Conservation (phyloP, 1,140 invertebrate species). For the Parapsyche elsis region DNA sequence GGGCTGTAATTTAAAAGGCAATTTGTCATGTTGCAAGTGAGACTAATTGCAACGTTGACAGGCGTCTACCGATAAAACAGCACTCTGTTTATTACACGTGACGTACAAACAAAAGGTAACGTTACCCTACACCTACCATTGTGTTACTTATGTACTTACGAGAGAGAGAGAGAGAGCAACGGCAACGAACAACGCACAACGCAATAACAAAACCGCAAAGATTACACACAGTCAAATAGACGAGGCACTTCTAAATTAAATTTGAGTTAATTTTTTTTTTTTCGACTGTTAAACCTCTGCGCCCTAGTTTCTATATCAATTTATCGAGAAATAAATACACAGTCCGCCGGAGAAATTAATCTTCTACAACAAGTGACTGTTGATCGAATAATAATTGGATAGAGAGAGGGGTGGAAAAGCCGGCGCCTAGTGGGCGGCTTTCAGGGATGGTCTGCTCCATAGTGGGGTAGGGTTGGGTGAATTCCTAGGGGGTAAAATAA, state of each 20-base stretch:
- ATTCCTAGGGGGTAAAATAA: not conserved
- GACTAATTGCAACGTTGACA: slow-evolving; percentile 31
- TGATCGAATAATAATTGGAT: slow-evolving; percentile 48
- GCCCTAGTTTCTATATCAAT: slow-evolving; percentile 12
- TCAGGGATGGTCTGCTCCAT: not conserved
- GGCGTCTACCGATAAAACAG: slow-evolving; percentile 31
- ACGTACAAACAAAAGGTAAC: slow-evolving; percentile 23
- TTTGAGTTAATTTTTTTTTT: not conserved
- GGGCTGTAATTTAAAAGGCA: slow-evolving; percentile 1
- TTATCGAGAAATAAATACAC: slow-evolving; percentile 39
- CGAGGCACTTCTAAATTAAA: too few relatives aligned
- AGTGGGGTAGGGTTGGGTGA: not conserved
- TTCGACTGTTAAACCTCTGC: not conserved
- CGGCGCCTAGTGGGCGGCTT: not conserved
- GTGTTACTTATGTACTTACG: too few relatives aligned
- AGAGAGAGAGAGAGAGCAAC: too few relatives aligned
- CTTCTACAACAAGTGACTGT: slow-evolving; percentile 48
- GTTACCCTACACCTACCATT: not conserved
- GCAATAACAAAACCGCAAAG: not conserved
- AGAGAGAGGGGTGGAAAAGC: slow-evolving; percentile 16
- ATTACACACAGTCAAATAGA: not conserved
- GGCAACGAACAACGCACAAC: not conserved
- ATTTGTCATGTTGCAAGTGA: slow-evolving; percentile 31
- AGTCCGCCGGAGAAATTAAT: slow-evolving; percentile 44
- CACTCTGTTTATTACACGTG: slow-evolving; percentile 31